These are phyloP conservation scores for Silvanus unidentatus DNA, from an alignment of 2,888 invertebrate species.

Conservation along the genomic window DNA sequence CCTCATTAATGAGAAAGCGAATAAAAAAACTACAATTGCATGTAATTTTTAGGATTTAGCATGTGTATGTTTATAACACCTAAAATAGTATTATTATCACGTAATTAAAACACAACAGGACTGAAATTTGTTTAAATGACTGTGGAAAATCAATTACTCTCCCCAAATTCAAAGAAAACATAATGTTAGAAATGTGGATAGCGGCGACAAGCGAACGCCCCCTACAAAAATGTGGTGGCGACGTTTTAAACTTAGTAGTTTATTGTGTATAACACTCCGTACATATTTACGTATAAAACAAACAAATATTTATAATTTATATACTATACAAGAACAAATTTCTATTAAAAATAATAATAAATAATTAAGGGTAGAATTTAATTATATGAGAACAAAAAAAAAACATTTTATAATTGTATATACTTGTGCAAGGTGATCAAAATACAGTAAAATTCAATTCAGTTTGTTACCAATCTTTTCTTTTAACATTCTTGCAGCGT, in stretches of 20 bases:
- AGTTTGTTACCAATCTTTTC: conserved; percentile 21
- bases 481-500: neutral
- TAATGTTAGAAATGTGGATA: conserved; percentile 48
- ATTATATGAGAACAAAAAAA: conserved; percentile 8
- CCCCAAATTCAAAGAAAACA: conserved; percentile 9
- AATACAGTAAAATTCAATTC: conserved; percentile 10
- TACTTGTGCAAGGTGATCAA: conserved; percentile 21
- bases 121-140: conserved; percentile 16
- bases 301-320: conserved; percentile 32
- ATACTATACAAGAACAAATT: conserved; percentile 10
- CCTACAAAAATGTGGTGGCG: conserved; percentile 27
- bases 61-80: too few species aligned
- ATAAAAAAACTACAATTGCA: neutral
- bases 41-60: conserved; percentile 1
- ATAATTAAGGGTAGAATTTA: conserved; percentile 18
- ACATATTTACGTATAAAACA: conserved; percentile 6
- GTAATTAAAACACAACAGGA: conserved; percentile 13
- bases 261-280: conserved; percentile 38
- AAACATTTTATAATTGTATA: conserved; percentile 27
- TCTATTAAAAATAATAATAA: conserved; percentile 19
- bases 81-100: neutral
- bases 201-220: conserved; percentile 43
- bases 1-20: neutral
- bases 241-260: conserved; percentile 37
- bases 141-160: conserved; percentile 12